Evolutionary conservation across 2,797 vertebrate species (phyloP).

Genomic region (Chloroceryle amazona): DNA sequence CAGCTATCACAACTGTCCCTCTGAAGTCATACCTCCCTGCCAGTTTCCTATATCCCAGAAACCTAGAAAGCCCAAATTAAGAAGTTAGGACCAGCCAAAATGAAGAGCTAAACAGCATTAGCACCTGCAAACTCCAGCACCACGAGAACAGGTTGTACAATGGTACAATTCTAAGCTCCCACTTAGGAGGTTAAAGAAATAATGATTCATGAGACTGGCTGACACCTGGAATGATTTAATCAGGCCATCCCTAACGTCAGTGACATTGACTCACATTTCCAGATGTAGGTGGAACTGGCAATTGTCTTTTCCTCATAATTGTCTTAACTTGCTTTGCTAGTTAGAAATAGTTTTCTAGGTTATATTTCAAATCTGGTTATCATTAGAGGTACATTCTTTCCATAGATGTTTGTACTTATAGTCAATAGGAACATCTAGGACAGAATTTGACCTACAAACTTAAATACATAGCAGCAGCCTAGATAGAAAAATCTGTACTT

Average conservation of each 20-base stretch:
- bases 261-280: conserved; percentile 44
- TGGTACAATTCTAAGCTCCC: neutral
- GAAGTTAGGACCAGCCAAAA: neutral
- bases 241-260: conserved; percentile 24
- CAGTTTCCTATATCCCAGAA: neutral
- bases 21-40: neutral
- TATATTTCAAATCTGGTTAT: conserved; percentile 43
- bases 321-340: conserved; percentile 58
- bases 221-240: conserved; percentile 37
- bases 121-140: neutral
- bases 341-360: conserved; percentile 59
- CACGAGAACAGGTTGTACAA: neutral
- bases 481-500: neutral
- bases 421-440: conserved; percentile 13
- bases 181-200: neutral
- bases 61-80: neutral
- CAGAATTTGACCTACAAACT: conserved; percentile 50
- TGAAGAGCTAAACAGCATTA: neutral
- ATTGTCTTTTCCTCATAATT: conserved; percentile 50
- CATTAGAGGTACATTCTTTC: conserved; percentile 47
- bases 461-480: neutral
- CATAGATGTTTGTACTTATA: conserved; percentile 38
- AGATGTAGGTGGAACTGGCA: conserved; percentile 43
- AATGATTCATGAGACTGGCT: conserved; percentile 44
- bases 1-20: neutral